Base-by-base conservation (phyloP, 2,888 invertebrate species). In the Emmelina monodactyla region DNA sequence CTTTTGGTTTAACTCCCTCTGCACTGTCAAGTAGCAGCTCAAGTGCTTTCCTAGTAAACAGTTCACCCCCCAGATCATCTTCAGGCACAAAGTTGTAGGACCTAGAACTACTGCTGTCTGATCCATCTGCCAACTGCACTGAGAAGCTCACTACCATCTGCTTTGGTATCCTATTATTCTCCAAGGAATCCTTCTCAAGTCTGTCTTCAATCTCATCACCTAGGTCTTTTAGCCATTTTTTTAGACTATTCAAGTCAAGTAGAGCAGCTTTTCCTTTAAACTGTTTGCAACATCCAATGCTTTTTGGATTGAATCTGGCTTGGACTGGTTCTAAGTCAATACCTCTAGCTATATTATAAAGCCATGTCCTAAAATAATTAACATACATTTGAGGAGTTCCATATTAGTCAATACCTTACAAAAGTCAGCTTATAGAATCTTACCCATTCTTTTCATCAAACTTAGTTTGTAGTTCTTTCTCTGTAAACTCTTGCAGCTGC, bases 271-370 rank as follows among this genome's bases (percentile, higher is more conserved):
- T 87, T 0, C 95, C 97, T 2, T 88, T 87, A 62, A 98, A 97
- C 55, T 92, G 92, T 71, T 98, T 98, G 60, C 94, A 92, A 54
- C 96, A 96, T 0, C 96, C 97, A 49, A 98, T 94, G 34, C 96
- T 96, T 67, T 97, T 96, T 0, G 94, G 85, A 36, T 94, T 84
- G 41, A 94, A 87, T 44, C 94, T 85, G 1, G 88, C 85, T 39
- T 85, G 88, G 0, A 98, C 97, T 10, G 91, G 88, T 53, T 97
- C 97, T 41, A 85, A 66, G 56, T 97, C 95, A 35, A 92, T 85
- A 2, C 97, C 97, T 42, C 89, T 84, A 2, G 92, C 89, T 41
- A 97, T 87, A 49, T 92, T 87, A 61, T 89, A 91, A 16, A 97
- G 58, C 94, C 94, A 97, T 2, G 82, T 72, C 10, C 93, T 93